phyloP scores from a whole-genome alignment of 1,140 invertebrate species.

The Brachionus paranguensis region DNA sequence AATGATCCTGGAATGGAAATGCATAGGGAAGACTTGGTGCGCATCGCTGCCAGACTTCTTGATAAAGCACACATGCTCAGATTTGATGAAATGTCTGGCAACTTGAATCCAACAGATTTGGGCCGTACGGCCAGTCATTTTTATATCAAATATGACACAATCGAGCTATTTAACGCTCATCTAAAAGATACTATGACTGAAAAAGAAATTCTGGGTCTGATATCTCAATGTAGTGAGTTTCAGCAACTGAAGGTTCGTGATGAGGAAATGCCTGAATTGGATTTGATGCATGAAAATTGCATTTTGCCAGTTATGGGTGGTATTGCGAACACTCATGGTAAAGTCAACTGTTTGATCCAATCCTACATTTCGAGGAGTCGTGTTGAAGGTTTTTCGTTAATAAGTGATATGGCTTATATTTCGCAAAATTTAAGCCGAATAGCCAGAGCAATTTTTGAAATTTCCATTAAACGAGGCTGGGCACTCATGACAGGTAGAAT shows the following conservation, averaged over 20 bases:
- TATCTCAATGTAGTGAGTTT: conserved; percentile 87
- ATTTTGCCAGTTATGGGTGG: conserved; percentile 70
- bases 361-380: conserved; percentile 73
- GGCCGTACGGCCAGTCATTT: conserved; percentile 93
- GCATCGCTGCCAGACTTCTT: conserved; percentile 69
- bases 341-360: conserved; percentile 94
- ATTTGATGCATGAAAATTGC: conserved; percentile 68
- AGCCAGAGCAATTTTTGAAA: conserved; percentile 84
- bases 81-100: conserved; percentile 74
- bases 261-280: conserved; percentile 85
- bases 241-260: conserved; percentile 90
- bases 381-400: conserved; percentile 78
- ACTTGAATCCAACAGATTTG: conserved; percentile 72
- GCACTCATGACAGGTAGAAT: conserved; percentile 76
- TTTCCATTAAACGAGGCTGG: conserved; percentile 79
- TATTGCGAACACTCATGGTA: conserved; percentile 81
- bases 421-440: conserved; percentile 87
- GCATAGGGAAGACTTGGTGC: conserved; percentile 70
- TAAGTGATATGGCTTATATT: conserved; percentile 87
- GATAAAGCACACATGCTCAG: conserved; percentile 91
- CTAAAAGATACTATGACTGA: conserved; percentile 72
- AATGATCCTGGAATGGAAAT: conserved; percentile 70
- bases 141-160: conserved; percentile 93
- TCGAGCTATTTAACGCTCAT: conserved; percentile 65
- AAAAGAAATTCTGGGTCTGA: conserved; percentile 75